Percentiles rank a stretch among this genome's conserved stretches.
Evolutionary conservation across 1,140 invertebrate genomes (phyloP).

Genomic region (Drosophila quadrilineata): DNA sequence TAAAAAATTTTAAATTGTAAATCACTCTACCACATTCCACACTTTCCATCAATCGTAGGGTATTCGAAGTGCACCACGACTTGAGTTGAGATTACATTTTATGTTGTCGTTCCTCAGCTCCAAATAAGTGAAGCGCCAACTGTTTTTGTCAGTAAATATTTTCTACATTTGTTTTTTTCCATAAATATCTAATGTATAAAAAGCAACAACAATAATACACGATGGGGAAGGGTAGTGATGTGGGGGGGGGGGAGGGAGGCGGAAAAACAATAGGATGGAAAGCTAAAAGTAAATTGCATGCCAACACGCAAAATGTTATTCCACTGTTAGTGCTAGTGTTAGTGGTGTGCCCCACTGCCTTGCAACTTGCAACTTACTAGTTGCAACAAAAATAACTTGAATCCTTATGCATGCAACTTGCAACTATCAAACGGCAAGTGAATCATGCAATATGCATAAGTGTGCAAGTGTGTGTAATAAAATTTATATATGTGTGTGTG

Average conservation of each 20-base stretch:
- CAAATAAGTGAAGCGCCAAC: slow-evolving; percentile 15
- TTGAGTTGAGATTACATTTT: neutral
- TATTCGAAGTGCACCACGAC: too few relatives aligned
- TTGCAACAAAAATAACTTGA: slow-evolving; percentile 18
- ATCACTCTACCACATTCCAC: too few relatives aligned
- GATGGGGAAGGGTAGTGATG: too few relatives aligned
- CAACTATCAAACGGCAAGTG: slow-evolving; percentile 23
- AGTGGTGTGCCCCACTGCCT: slow-evolving; percentile 38
- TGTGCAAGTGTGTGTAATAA: neutral
- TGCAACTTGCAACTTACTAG: slow-evolving; percentile 13
- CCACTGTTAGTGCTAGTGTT: too few relatives aligned
- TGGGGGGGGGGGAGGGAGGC: neutral
- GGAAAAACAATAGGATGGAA: slow-evolving; percentile 27
- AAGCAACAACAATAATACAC: neutral
- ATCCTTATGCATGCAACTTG: slow-evolving; percentile 34
- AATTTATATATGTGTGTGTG: neutral
- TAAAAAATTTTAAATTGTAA: too few relatives aligned
- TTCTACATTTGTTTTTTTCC: slow-evolving; percentile 45
- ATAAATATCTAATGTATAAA: slow-evolving; percentile 67
- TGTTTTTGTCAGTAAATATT: slow-evolving; percentile 52
- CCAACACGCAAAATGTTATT: slow-evolving; percentile 71
- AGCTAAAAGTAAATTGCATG: slow-evolving; percentile 65
- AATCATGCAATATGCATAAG: slow-evolving; percentile 44
- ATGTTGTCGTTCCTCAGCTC: neutral
- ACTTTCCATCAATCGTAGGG: slow-evolving; percentile 19